Percentiles rank a stretch among this genome's conserved stretches.
Conservation (phyloP, 37 sponge, comb jelly and placozoan genomes). For the Cliona cf. orientalis region DNA sequence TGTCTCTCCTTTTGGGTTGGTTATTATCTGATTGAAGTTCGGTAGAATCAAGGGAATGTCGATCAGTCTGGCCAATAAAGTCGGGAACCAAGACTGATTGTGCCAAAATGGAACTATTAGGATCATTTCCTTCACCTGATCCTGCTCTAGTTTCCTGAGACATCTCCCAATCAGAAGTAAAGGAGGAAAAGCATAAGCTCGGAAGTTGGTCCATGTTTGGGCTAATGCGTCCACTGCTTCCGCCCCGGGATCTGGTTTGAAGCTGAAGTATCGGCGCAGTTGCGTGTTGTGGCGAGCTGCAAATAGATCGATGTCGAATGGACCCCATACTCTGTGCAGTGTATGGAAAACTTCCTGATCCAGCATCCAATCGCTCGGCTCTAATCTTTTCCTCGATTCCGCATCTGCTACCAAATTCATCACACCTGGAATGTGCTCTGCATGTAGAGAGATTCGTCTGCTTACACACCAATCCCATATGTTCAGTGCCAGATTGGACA, state of each 20-base stretch:
- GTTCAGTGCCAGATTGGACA: background rate
- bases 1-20: background rate
- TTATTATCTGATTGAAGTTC: background rate
- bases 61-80: background rate
- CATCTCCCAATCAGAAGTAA: slow-evolving; percentile 11
- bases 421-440: slow-evolving; percentile 32
- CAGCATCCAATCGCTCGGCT: slow-evolving; percentile 24
- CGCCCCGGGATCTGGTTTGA: slow-evolving; percentile 21
- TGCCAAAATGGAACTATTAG: slow-evolving; percentile 14
- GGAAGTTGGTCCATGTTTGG: background rate
- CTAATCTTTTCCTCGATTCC: background rate
- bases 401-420: slow-evolving; percentile 12
- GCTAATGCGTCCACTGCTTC: background rate
- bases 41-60: background rate
- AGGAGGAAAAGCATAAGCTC: slow-evolving; percentile 14
- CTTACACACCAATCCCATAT: slow-evolving; percentile 33
- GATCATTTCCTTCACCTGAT: background rate
- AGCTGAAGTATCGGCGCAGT: slow-evolving; percentile 8
- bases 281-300: slow-evolving; percentile 17
- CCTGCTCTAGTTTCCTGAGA: slow-evolving; percentile 20
- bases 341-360: background rate
- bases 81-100: background rate
- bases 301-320: slow-evolving; percentile 14
- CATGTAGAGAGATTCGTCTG: background rate
- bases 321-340: background rate